Evolutionary conservation across 2,797 vertebrate species (phyloP).

Genomic region (Cottoperca gobio): DNA sequence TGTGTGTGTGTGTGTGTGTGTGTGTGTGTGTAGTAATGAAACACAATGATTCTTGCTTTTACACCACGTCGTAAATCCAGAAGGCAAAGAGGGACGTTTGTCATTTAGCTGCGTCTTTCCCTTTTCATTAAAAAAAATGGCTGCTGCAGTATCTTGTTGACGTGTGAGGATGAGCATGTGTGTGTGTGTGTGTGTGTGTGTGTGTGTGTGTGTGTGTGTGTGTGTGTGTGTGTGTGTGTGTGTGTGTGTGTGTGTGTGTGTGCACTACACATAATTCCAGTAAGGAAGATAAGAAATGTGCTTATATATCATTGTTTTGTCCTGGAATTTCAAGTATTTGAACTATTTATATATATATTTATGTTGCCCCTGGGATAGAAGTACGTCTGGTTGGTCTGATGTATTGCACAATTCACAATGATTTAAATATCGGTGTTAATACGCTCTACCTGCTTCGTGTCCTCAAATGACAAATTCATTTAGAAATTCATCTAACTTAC

Average conservation of each 20-base stretch:
- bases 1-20: conserved; percentile 33
- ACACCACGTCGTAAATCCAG: conserved; percentile 69
- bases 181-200: neutral
- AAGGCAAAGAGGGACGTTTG: conserved; percentile 60
- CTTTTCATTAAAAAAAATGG: conserved; percentile 73
- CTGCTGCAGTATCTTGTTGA: conserved; percentile 36
- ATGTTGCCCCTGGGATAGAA: neutral
- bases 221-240: neutral
- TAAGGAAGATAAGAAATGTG: conserved; percentile 18
- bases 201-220: neutral
- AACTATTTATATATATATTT: too few relatives aligned
- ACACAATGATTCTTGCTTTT: conserved; percentile 71
- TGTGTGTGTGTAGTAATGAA: too few relatives aligned
- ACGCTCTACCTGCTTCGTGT: neutral
- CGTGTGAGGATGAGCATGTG: neutral
- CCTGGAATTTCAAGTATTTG: too few relatives aligned
- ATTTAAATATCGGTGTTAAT: neutral
- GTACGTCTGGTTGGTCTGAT: neutral
- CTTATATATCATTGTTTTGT: conserved; percentile 8
- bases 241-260: neutral
- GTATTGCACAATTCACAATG: neutral
- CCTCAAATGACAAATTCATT: neutral
- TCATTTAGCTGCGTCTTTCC: conserved; percentile 66
- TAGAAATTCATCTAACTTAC: neutral
- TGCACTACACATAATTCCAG: conserved; percentile 1